These are phyloP conservation scores for Pseudorhiza aurosa DNA, from an alignment of 30 jellyfish, hydroid and myxozoan genomes.

Conservation along the genomic window DNA sequence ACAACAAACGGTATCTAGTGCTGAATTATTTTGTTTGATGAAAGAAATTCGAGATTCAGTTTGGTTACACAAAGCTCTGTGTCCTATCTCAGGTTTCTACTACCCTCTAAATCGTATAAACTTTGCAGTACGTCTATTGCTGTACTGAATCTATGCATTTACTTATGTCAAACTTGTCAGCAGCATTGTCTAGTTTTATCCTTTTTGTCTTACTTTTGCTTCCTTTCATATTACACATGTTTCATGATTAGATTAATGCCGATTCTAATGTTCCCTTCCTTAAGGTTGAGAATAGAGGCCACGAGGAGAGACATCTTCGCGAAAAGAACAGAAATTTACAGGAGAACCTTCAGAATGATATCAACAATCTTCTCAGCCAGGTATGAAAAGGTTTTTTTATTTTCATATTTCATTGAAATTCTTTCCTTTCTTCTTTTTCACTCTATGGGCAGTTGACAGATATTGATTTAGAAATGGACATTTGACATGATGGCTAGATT, in stretches of 20 bases:
- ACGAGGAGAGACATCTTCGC: slow-evolving; percentile 25
- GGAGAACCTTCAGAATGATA: slow-evolving; percentile 7
- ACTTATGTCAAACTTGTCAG: neutral
- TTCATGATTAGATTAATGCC: too few species aligned
- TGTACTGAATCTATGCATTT: too few species aligned
- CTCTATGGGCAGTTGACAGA: too few species aligned
- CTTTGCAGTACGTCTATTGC: too few species aligned
- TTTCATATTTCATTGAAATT: neutral
- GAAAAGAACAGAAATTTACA: slow-evolving; percentile 2
- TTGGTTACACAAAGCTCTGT: too few species aligned
- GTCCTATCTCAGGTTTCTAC: too few species aligned
- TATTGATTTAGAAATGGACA: too few species aligned
- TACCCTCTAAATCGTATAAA: too few species aligned
- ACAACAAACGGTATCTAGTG: slow-evolving; percentile 14
- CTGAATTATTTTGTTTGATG: too few species aligned
- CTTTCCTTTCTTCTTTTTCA: neutral
- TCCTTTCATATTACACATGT: neutral
- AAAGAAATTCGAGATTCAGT: too few species aligned
- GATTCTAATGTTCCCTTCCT: too few species aligned
- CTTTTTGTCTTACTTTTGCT: neutral
- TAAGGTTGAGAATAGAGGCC: slow-evolving; percentile 22
- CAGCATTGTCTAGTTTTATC: neutral
- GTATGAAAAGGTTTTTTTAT: neutral
- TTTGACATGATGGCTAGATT: too few species aligned
- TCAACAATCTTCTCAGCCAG: slow-evolving; percentile 2